Evolutionary conservation across 2,797 vertebrate genomes (phyloP).

Genomic region (Scolopax rusticola): DNA sequence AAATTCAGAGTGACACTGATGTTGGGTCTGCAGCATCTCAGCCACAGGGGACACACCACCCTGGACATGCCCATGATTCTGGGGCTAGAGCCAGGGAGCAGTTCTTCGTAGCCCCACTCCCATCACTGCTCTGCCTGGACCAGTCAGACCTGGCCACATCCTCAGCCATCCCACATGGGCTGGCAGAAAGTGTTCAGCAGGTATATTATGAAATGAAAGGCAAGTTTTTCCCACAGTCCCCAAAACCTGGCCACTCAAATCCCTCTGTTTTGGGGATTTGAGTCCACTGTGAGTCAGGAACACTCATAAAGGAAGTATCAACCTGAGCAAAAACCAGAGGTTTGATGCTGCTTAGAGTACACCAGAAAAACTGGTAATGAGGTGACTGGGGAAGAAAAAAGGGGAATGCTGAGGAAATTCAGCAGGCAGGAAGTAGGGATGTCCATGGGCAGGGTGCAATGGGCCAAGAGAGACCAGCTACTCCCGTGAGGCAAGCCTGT

Average conservation of each 20-base stretch:
- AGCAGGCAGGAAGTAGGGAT: neutral
- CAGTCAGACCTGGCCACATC: neutral
- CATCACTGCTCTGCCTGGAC: neutral
- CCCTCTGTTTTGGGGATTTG: neutral
- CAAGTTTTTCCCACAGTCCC: neutral
- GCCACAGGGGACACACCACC: accelerated
- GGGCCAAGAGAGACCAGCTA: neutral
- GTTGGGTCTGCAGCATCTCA: accelerated
- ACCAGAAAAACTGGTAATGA: neutral
- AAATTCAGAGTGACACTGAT: neutral
- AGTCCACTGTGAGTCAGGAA: neutral
- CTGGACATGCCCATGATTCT: accelerated
- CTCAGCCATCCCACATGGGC: neutral
- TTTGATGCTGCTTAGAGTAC: neutral
- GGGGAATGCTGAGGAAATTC: neutral
- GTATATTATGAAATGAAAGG: neutral
- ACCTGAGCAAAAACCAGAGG: neutral
- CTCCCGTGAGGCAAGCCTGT: accelerated
- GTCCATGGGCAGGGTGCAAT: accelerated
- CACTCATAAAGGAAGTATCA: neutral
- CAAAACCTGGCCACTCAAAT: neutral
- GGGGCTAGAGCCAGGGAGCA: neutral
- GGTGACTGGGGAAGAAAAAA: accelerated
- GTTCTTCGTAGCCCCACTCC: accelerated
- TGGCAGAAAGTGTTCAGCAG: neutral